Base-by-base conservation (phyloP, 2,888 invertebrate genomes). In the Phortica okadai region DNA sequence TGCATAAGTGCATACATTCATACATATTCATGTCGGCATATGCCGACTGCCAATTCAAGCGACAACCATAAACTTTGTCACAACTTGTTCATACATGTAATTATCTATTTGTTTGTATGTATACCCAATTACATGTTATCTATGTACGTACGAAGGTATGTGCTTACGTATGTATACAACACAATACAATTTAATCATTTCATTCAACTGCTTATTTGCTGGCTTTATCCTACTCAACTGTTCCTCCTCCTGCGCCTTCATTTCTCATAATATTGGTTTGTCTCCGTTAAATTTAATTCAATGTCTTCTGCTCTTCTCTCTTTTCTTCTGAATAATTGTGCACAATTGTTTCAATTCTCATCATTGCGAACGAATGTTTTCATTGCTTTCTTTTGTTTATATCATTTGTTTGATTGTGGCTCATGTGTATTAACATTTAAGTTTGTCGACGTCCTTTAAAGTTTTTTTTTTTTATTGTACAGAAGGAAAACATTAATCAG, bases 311-410 rank as follows among this genome's bases (percentile, higher is more conserved):
- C 14, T 64, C 41, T 33, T 21, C 5, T 33, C 8, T 11, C 44
- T 50, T 16, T 21, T 69, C 50, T 8, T 16, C 44, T 62, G 73
- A 73, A 73, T 73, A 73, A 73, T 73, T 74, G 54, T 59, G 74
- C 14, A 64, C 62, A 64, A 74, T 74, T 64, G 50, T 64, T 74
- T 50, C 62, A n/a, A 45, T 74, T 74, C 62, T 33, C 74, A 74
- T 62, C 14, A 64, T 50, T 62, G 16, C 41, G 41, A n/a, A 62
- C 21, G 5, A 33, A 8, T 62, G 14, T 62, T 21, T 62, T 62
- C 10, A 62, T 62, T 4, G 59, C n/a, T 45, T 44, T 62, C 0
- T 44, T 21, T 73, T 25, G 45, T 44, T 50, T 44, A 62, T n/a
- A 14, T 64, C 50, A 62, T 62, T 74, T 64, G 44, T 44, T 50